phyloP scores from a whole-genome alignment of 2,888 invertebrate genomes.

The Heliothis peltigera region DNA sequence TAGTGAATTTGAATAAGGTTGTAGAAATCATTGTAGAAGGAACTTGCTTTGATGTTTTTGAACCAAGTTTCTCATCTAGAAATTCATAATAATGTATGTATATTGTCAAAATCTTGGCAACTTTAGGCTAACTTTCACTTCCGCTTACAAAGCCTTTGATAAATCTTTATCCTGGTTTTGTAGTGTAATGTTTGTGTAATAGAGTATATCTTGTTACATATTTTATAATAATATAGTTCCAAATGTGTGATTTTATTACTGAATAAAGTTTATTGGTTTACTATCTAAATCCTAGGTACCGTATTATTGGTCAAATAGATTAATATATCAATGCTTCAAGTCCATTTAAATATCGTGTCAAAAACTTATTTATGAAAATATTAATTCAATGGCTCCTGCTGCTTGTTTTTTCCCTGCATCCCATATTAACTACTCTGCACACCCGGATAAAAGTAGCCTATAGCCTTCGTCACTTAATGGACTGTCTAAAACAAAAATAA shows the following conservation, averaged over 20 bases:
- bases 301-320: neutral
- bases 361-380: neutral
- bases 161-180: neutral
- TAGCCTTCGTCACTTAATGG: too few relatives aligned
- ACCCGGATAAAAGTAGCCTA: too few relatives aligned
- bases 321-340: too few relatives aligned
- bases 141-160: constrained; percentile 20
- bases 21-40: neutral
- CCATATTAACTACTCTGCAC: too few relatives aligned
- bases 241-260: too few relatives aligned
- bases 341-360: neutral
- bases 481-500: too few relatives aligned
- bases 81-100: neutral
- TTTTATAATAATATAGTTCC: neutral
- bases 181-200: constrained; percentile 10
- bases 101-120: constrained; percentile 7
- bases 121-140: constrained; percentile 8
- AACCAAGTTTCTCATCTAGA: neutral
- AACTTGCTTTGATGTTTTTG: neutral
- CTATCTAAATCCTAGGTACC: neutral
- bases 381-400: neutral
- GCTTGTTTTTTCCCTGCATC: too few relatives aligned
- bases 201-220: constrained; percentile 10
- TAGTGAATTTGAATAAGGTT: neutral
- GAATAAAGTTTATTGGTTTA: neutral